phyloP scores from a whole-genome alignment of 2,888 invertebrate species.

The Cephus runcator region DNA sequence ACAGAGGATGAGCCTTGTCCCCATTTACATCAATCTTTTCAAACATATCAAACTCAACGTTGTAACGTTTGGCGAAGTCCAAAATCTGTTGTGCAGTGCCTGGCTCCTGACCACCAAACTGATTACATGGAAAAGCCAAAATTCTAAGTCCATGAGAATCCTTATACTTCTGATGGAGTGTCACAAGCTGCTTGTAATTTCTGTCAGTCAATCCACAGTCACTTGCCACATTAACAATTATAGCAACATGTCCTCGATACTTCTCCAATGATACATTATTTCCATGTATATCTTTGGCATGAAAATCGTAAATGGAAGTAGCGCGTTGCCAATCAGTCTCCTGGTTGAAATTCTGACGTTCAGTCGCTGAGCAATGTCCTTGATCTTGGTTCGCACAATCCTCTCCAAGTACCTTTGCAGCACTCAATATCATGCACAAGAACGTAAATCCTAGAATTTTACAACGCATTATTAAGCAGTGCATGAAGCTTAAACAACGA shows the following conservation, averaged over 20 bases:
- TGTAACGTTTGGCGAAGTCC: constrained; percentile 53
- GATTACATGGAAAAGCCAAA: constrained; percentile 77
- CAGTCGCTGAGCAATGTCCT: neutral
- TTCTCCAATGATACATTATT: constrained; percentile 80
- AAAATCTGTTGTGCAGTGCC: constrained; percentile 57
- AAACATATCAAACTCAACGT: constrained; percentile 60
- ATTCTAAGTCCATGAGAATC: constrained; percentile 74
- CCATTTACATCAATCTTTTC: constrained; percentile 65
- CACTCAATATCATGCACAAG: neutral
- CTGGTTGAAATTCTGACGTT: constrained; percentile 42
- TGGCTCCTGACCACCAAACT: constrained; percentile 69
- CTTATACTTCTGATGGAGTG: constrained; percentile 77
- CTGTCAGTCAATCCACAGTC: constrained; percentile 84
- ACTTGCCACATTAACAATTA: constrained; percentile 90
- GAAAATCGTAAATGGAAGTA: constrained; percentile 81
- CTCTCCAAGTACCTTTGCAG: neutral
- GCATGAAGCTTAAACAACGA: neutral
- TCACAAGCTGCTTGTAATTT: constrained; percentile 84
- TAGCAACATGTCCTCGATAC: constrained; percentile 81
- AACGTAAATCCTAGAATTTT: constrained; percentile 7
- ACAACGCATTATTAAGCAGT: neutral
- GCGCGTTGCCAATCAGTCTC: constrained; percentile 72
- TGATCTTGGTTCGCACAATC: neutral
- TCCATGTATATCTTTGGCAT: constrained; percentile 84
- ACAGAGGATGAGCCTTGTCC: constrained; percentile 63